phyloP scores from a whole-genome alignment of 2,888 invertebrate species.

The Endotricha flammealis region DNA sequence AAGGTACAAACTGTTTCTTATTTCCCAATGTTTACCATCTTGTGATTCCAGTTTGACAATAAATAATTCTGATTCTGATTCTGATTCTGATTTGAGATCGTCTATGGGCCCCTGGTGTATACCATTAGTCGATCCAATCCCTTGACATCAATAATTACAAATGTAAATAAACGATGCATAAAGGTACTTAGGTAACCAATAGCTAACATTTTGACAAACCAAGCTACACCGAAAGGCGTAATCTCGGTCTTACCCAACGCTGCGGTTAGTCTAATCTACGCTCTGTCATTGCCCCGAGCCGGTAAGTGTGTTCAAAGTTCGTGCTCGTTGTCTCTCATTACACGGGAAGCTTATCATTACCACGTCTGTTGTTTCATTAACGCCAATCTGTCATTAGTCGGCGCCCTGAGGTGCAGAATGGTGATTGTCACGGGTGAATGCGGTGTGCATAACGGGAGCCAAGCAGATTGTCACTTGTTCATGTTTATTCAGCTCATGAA shows the following conservation, averaged over 20 bases:
- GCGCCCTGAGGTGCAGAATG: conserved; percentile 38
- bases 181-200: too few species aligned
- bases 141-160: too few species aligned
- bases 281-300: conserved; percentile 24
- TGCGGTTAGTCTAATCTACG: conserved; percentile 31
- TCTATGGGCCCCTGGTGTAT: too few species aligned
- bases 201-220: neutral
- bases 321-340: conserved; percentile 50
- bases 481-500: conserved; percentile 38
- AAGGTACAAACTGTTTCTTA: too few species aligned
- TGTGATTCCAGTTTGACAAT: too few species aligned
- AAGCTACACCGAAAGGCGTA: neutral
- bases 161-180: too few species aligned
- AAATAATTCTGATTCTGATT: too few species aligned
- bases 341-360: conserved; percentile 45
- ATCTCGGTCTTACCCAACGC: conserved; percentile 13
- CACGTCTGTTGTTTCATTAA: conserved; percentile 52
- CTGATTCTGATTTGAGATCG: too few species aligned
- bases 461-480: conserved; percentile 54
- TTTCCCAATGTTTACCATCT: too few species aligned
- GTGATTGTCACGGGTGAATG: conserved; percentile 53
- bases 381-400: conserved; percentile 54
- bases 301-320: conserved; percentile 32
- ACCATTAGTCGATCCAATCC: too few species aligned
- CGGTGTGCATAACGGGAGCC: conserved; percentile 59